phyloP scores from a whole-genome alignment of 2,888 invertebrate genomes.

The Perithous albicinctus region DNA sequence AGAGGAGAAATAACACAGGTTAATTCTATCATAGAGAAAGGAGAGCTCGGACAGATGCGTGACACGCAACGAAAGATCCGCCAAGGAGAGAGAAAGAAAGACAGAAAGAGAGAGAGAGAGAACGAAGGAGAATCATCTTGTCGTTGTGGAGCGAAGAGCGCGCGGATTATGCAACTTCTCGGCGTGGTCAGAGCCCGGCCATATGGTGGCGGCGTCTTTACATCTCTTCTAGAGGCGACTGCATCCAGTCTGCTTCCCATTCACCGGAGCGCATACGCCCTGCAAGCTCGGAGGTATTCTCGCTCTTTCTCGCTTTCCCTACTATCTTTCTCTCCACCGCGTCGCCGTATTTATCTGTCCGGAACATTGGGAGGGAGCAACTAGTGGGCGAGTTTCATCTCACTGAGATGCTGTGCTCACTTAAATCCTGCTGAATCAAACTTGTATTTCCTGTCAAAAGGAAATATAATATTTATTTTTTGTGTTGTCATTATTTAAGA shows the following conservation, averaged over 20 bases:
- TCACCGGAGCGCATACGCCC: constrained; percentile 64
- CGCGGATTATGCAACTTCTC: constrained; percentile 79
- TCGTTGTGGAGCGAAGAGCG: constrained; percentile 55
- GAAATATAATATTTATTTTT: neutral
- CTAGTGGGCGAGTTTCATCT: constrained; percentile 51
- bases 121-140: constrained; percentile 54
- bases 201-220: constrained; percentile 82
- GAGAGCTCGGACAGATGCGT: constrained; percentile 79
- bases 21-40: constrained; percentile 49
- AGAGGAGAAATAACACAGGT: constrained; percentile 25
- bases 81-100: constrained; percentile 58
- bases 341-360: constrained; percentile 55
- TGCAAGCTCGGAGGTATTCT: constrained; percentile 41
- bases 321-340: no score
- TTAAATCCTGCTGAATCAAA: constrained; percentile 23
- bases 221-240: constrained; percentile 77
- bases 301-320: no score
- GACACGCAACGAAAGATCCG: constrained; percentile 74
- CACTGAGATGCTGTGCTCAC: constrained; percentile 18
- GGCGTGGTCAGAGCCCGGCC: constrained; percentile 68
- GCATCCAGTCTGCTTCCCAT: constrained; percentile 68
- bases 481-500: no score
- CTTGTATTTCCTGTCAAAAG: no score
- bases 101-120: constrained; percentile 38
- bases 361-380: constrained; percentile 21